A percentile compares a stretch with the other conserved stretches of the same genome.
Conservation (phyloP, 2,113 vertebrate species). For the Hippolais icterina region DNA sequence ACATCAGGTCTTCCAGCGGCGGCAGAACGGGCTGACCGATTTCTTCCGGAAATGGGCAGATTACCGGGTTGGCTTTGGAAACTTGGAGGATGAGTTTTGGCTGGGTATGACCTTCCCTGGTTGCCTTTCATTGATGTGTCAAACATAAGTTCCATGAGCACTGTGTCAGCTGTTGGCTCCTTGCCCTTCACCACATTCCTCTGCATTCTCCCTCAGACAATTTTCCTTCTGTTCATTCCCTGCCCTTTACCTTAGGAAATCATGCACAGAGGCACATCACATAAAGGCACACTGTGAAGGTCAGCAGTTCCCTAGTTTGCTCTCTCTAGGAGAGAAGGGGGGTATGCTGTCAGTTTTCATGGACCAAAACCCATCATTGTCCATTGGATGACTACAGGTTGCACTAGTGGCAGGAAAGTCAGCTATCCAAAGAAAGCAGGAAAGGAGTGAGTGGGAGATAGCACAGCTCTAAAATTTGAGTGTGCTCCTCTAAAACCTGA, state of each 20-base stretch:
- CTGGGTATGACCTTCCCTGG: conserved; percentile 79
- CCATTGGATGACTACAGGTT: not conserved
- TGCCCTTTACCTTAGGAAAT: conserved; percentile 17
- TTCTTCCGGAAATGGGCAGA: conserved; percentile 96
- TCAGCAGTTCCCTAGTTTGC: not conserved
- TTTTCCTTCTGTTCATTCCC: conserved; percentile 31
- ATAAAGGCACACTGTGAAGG: not conserved
- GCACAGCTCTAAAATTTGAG: not conserved
- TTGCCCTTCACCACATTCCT: not conserved
- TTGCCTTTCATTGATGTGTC: not conserved
- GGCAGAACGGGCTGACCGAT: conserved; percentile 94
- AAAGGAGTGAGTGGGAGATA: not conserved
- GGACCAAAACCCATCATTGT: not conserved
- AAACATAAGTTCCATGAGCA: not conserved
- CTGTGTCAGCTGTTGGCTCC: not conserved
- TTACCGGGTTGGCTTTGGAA: conserved; percentile 91
- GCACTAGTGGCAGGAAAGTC: not conserved
- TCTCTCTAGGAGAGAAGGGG: not conserved
- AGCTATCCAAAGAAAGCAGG: not conserved
- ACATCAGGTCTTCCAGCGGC: conserved; percentile 91
- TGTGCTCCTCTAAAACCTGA: not conserved
- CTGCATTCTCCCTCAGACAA: not conserved
- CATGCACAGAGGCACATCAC: not conserved
- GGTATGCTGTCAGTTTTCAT: not conserved
- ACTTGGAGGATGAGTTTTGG: conserved; percentile 98